Percentiles rank a stretch among this genome's conserved stretches.
phyloP scores from a whole-genome alignment of 2,888 invertebrate genomes.

The Scaptomyza caliginosa region DNA sequence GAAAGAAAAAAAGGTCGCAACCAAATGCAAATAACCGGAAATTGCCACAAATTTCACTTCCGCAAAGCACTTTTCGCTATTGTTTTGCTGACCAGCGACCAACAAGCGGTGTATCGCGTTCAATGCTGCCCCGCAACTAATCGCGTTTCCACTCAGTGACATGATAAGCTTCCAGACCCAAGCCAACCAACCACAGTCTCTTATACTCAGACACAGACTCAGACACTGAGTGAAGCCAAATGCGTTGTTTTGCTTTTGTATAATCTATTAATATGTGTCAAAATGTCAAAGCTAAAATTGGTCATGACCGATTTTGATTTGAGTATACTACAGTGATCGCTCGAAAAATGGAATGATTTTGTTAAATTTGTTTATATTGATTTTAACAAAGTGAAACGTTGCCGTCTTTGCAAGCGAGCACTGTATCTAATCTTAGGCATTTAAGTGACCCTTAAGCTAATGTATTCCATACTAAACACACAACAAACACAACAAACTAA shows the following conservation, averaged over 20 bases:
- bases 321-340: conserved; percentile 6
- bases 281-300: conserved; percentile 65
- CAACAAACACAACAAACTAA: neutral
- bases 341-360: neutral
- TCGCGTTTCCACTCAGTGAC: conserved; percentile 42
- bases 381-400: no score
- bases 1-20: conserved; percentile 35
- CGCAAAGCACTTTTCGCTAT: conserved; percentile 39
- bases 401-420: neutral
- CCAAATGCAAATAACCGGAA: conserved; percentile 36
- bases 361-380: neutral
- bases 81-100: conserved; percentile 14
- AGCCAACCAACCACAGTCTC: neutral
- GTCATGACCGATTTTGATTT: conserved; percentile 63
- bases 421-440: conserved; percentile 3
- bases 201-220: neutral
- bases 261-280: conserved; percentile 57
- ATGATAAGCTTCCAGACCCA: conserved; percentile 29
- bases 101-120: conserved; percentile 11
- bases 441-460: conserved; percentile 4
- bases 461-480: conserved; percentile 7
- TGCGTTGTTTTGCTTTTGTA: conserved; percentile 8
- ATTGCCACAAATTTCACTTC: conserved; percentile 37
- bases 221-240: conserved; percentile 2
- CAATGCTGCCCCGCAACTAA: conserved; percentile 60